Evolutionary conservation across 2,797 vertebrate genomes (phyloP).

Genomic region (Glossophaga mutica): DNA sequence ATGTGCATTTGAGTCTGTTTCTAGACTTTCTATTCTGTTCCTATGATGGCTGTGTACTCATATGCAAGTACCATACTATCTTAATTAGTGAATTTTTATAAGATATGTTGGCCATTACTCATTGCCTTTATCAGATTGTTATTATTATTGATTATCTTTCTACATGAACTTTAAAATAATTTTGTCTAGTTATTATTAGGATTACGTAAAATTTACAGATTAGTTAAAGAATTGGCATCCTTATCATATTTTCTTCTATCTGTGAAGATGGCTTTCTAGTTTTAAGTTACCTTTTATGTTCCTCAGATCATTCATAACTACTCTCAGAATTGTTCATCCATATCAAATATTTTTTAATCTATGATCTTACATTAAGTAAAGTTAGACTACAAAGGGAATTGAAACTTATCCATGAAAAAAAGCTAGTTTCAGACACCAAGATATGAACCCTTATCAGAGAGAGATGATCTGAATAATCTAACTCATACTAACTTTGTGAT

Average conservation of each 20-base stretch:
- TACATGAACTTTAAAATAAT: background rate
- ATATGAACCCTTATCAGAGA: background rate
- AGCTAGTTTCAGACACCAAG: background rate
- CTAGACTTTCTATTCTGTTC: background rate
- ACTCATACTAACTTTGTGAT: background rate
- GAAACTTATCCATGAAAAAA: background rate
- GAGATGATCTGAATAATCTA: background rate
- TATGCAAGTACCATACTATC: background rate
- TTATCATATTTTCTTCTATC: background rate
- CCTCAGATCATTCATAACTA: background rate
- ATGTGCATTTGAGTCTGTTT: background rate
- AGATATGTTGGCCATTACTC: background rate
- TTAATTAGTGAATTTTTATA: background rate
- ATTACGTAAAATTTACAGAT: background rate
- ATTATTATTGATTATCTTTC: background rate
- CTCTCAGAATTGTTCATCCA: background rate
- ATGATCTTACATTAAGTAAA: background rate
- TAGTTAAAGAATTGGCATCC: background rate
- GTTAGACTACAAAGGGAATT: background rate
- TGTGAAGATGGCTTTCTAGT: background rate
- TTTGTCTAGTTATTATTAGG: background rate
- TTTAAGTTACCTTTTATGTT: background rate
- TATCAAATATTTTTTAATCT: background rate
- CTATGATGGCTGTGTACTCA: background rate
- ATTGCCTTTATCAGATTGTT: background rate